phyloP scores from a whole-genome alignment of 2,113 vertebrate genomes.

The Colinus virginianus region DNA sequence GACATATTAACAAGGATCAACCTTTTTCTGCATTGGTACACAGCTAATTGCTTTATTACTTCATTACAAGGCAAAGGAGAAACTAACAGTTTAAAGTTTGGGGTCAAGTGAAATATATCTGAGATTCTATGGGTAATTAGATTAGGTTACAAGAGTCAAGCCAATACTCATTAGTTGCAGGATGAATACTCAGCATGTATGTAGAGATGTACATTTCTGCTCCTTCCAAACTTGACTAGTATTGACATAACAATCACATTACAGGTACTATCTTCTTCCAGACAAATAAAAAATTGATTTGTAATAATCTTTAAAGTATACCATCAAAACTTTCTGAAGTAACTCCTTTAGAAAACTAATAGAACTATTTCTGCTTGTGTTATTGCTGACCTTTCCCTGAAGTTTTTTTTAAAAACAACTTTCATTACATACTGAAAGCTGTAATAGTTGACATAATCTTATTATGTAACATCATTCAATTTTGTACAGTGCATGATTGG shows the following conservation, averaged over 20 bases:
- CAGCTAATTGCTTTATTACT: conserved; percentile 62
- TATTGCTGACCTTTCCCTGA: neutral
- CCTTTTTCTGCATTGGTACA: conserved; percentile 40
- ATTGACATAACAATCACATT: conserved; percentile 60
- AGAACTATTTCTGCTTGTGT: neutral
- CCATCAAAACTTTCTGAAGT: neutral
- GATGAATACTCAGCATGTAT: conserved; percentile 57
- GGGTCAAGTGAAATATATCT: conserved; percentile 73
- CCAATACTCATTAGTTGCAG: conserved; percentile 72
- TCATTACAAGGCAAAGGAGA: conserved; percentile 53
- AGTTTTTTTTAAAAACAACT: neutral
- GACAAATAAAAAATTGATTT: conserved; percentile 29
- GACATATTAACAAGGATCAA: conserved; percentile 25
- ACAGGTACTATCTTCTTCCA: neutral
- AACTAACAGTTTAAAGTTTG: conserved; percentile 68
- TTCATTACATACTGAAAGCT: neutral
- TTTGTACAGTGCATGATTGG: neutral
- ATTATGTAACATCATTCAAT: neutral
- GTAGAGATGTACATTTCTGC: conserved; percentile 55
- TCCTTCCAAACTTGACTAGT: conserved; percentile 58
- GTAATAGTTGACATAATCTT: neutral
- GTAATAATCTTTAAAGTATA: conserved; percentile 41
- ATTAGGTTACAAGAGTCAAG: conserved; percentile 69
- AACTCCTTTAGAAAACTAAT: neutral
- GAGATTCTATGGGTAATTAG: conserved; percentile 74